Conservation (phyloP, 1,140 invertebrate species). For the Trichoplusia ni region DNA sequence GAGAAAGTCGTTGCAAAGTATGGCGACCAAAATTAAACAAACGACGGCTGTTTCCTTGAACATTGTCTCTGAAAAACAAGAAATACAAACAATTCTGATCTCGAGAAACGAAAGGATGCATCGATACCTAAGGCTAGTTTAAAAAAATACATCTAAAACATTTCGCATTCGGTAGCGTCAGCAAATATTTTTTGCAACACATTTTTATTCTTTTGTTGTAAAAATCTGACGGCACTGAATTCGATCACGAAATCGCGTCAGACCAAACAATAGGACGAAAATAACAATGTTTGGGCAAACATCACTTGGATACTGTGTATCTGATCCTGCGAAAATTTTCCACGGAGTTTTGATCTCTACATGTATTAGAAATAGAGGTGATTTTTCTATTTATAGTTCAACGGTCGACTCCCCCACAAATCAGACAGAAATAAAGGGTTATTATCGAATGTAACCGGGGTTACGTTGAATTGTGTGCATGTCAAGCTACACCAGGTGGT, state of each 20-base stretch:
- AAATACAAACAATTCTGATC: neutral
- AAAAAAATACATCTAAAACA: constrained; percentile 10
- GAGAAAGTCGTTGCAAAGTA: no score
- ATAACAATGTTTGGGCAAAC: constrained; percentile 58
- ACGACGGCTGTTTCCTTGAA: constrained; percentile 12
- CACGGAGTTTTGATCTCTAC: constrained; percentile 30
- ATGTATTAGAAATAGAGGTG: constrained; percentile 17
- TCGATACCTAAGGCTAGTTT: constrained; percentile 4
- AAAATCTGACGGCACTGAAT: constrained; percentile 61
- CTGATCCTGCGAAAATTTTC: constrained; percentile 27
- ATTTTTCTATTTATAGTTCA: constrained; percentile 7
- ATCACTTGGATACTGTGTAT: constrained; percentile 37
- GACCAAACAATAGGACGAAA: constrained; percentile 46
- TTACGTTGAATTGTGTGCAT: constrained; percentile 42
- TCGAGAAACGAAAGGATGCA: neutral
- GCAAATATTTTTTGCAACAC: constrained; percentile 23
- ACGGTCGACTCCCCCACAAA: constrained; percentile 51
- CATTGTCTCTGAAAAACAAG: neutral
- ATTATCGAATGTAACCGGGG: constrained; percentile 43
- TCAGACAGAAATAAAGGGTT: constrained; percentile 57
- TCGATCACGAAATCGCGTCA: constrained; percentile 58
- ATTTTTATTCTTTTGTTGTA: constrained; percentile 46
- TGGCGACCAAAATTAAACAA: constrained; percentile 13
- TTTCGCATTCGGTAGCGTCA: constrained; percentile 1
- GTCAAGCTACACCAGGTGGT: constrained; percentile 50